Evolutionary conservation across 2,888 invertebrate species (phyloP), one percentile per base, ranked within the genome.

Genomic region (Lasioglossum morio): DNA sequence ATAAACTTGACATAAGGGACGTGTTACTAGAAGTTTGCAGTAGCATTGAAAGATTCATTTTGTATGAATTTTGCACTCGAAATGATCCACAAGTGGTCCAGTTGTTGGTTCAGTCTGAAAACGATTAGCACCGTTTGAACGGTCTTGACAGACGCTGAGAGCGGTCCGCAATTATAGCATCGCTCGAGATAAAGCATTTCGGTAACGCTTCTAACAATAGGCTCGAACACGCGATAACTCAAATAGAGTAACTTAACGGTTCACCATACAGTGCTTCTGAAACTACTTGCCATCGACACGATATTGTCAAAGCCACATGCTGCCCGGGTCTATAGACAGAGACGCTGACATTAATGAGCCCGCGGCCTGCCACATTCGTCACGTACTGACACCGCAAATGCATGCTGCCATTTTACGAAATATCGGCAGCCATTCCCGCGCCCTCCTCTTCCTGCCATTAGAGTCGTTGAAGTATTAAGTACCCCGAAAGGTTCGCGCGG

Each of bases 231-330:
- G 30, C 27, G 46, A 30, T 34, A 34, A 30, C 73, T 46, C 73
- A 37, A 27, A 37, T 43, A 77, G 46, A 48, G 69, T 19, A 77
- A 46, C n/a, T 78, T 72, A 40, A 37, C 53, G 66, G 4, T 66
- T 43, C 63, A n/a, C 40, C 57, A 37, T 48, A 27, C 66, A 79
- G 75, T 72, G 85, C 84, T 83, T 84, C 76, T 30, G 72, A 85
- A 85, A 83, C 85, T 79, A 79, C 85, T 85, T 83, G 84, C 79
- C 46, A 84, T 69, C 76, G 76, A 43, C 84, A 85, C 77, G 77
- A 84, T 85, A 76, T 79, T 40, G 83, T 63, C 66, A 85, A 76
- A 83, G 79, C 79, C 69, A 69, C 75, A 37, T 75, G 84, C 63
- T 84, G 79, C 76, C 84, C 77, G 73, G 69, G 30, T 43, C 69